A percentile compares a stretch with the other conserved stretches of the same genome.
phyloP scores from a whole-genome alignment of 1,140 invertebrate genomes.

The Helicoverpa zea region DNA sequence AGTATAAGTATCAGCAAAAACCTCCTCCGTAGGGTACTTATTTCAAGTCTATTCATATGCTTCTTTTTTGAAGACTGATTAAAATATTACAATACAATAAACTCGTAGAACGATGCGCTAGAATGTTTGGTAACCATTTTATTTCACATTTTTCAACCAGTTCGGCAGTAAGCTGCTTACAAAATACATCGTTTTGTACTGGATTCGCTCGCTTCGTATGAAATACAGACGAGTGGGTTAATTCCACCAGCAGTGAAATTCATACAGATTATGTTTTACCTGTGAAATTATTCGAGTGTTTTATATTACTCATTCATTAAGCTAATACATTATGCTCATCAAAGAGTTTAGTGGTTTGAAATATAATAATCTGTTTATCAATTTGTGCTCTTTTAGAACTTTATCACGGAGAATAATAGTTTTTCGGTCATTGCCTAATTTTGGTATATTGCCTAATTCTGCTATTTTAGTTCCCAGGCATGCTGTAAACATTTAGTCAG shows the following conservation, averaged over 20 bases:
- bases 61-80: not conserved
- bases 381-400: too few relatives aligned
- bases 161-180: slow-evolving; percentile 10
- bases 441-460: too few relatives aligned
- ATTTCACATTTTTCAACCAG: slow-evolving; percentile 4
- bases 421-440: too few relatives aligned
- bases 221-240: not conserved
- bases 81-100: not conserved
- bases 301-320: not conserved
- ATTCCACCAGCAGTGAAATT: not conserved
- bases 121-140: not conserved
- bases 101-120: too few relatives aligned
- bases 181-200: not conserved
- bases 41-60: too few relatives aligned
- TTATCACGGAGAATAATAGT: too few relatives aligned
- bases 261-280: not conserved
- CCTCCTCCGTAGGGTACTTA: too few relatives aligned
- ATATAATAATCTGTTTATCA: too few relatives aligned
- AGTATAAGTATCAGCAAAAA: too few relatives aligned
- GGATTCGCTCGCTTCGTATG: not conserved
- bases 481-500: too few relatives aligned
- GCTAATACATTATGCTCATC: not conserved
- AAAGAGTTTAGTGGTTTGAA: not conserved
- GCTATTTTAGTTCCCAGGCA: too few relatives aligned
- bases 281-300: not conserved